phyloP scores from a whole-genome alignment of 2,113 vertebrate species.

The Sisor rabdophorus region DNA sequence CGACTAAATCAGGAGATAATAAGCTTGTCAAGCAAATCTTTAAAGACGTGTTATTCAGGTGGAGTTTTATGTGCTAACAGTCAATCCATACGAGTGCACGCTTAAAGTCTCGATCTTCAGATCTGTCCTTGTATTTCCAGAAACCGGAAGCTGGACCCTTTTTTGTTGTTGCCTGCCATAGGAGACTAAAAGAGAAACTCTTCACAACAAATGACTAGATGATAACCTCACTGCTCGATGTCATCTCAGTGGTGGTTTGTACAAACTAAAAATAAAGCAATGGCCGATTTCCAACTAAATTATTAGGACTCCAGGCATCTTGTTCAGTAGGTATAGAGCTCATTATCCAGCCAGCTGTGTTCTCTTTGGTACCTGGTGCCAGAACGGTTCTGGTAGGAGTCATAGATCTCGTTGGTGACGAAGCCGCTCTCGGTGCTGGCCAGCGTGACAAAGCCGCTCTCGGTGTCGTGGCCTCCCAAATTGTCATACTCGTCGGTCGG shows the following conservation, averaged over 20 bases:
- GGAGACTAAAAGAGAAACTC: conserved; percentile 6
- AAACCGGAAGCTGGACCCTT: neutral
- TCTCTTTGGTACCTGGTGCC: conserved; percentile 61
- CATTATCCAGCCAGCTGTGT: conserved; percentile 80
- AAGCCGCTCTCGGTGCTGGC: conserved; percentile 83
- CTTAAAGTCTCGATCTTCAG: neutral
- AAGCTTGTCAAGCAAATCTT: neutral
- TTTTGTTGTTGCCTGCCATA: conserved; percentile 13
- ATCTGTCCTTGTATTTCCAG: neutral
- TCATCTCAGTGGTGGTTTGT: neutral
- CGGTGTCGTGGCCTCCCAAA: conserved; percentile 67
- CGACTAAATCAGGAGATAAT: neutral
- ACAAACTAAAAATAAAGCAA: neutral
- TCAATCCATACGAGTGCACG: conserved; percentile 16
- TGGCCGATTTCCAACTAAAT: neutral
- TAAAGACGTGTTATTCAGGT: neutral
- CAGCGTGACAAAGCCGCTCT: conserved; percentile 76
- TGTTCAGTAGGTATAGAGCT: conserved; percentile 76
- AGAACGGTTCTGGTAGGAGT: conserved; percentile 68
- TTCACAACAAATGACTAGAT: neutral
- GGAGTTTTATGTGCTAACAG: neutral
- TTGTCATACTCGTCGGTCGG: conserved; percentile 77
- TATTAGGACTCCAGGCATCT: neutral
- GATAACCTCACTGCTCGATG: neutral
- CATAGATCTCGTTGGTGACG: conserved; percentile 86